These are phyloP conservation scores for Macropodus opercularis DNA, from an alignment of 2,797 vertebrate species.

Conservation along the genomic window DNA sequence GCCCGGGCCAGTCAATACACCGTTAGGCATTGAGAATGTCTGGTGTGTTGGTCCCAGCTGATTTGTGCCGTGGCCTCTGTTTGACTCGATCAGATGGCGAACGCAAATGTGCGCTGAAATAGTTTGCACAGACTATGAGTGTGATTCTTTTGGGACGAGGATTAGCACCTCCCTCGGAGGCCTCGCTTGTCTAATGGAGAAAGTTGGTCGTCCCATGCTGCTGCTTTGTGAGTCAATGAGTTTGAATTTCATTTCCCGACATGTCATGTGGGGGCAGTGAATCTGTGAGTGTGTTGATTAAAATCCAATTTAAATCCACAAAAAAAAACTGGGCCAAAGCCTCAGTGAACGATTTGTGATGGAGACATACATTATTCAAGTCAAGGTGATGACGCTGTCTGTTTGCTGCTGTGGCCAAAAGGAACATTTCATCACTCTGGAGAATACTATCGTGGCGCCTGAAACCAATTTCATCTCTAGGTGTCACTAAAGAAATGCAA, in stretches of 20 bases:
- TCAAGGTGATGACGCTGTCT: constrained; percentile 34
- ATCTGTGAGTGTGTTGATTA: constrained; percentile 67
- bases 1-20: neutral
- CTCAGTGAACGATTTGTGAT: constrained; percentile 41
- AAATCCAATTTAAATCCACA: constrained; percentile 59
- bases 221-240: constrained; percentile 67
- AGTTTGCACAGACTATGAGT: constrained; percentile 14
- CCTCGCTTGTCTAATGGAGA: constrained; percentile 28
- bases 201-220: constrained; percentile 40
- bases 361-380: constrained; percentile 61
- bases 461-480: neutral
- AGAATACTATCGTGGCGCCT: no score
- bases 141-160: constrained; percentile 25
- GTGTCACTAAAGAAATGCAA: neutral
- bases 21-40: neutral
- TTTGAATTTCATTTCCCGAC: constrained; percentile 63
- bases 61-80: constrained; percentile 9
- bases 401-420: neutral
- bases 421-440: no score
- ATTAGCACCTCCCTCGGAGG: constrained; percentile 48
- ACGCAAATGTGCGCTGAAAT: constrained; percentile 10
- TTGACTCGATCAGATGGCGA: constrained; percentile 11
- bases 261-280: constrained; percentile 58
- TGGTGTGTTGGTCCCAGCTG: neutral
- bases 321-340: constrained; percentile 44